A percentile compares a stretch with the other conserved stretches of the same genome.
phyloP scores from a whole-genome alignment of 2,113 vertebrate species.

The Ptyas mucosa region DNA sequence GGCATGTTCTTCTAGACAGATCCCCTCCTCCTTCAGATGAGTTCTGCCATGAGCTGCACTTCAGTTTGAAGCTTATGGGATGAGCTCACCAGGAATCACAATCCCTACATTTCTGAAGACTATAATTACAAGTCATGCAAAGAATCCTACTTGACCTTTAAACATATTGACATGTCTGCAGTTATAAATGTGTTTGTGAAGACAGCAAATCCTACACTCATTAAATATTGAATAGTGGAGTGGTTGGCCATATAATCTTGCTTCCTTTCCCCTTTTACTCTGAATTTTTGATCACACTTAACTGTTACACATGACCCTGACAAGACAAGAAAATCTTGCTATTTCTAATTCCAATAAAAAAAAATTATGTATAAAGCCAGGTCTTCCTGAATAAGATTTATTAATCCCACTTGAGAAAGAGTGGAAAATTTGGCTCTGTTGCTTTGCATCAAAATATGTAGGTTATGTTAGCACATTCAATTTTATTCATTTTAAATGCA shows the following conservation, averaged over 20 bases:
- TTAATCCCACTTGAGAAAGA: not conserved
- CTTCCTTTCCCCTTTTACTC: not conserved
- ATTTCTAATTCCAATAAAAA: not conserved
- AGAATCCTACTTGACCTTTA: slow-evolving; percentile 37
- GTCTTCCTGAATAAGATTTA: not conserved
- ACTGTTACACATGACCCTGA: not conserved
- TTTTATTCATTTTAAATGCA: not conserved
- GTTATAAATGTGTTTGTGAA: slow-evolving; percentile 34
- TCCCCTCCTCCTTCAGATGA: not conserved
- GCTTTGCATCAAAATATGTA: not conserved
- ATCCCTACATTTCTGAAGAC: not conserved
- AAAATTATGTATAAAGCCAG: not conserved
- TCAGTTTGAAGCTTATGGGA: slow-evolving; percentile 8
- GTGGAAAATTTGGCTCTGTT: not conserved
- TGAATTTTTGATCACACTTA: not conserved
- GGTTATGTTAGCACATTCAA: not conserved
- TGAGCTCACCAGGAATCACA: not conserved
- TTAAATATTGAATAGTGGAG: slow-evolving; percentile 24
- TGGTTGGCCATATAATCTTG: not conserved
- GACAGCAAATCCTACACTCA: slow-evolving; percentile 13
- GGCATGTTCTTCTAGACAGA: not conserved
- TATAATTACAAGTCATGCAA: slow-evolving; percentile 38
- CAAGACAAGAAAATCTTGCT: not conserved
- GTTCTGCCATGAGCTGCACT: slow-evolving; percentile 25
- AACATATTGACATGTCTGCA: slow-evolving; percentile 37